Percentiles rank a stretch among this genome's conserved stretches.
Evolutionary conservation across 2,888 invertebrate species (phyloP).

Genomic region (Ceramica pisi): DNA sequence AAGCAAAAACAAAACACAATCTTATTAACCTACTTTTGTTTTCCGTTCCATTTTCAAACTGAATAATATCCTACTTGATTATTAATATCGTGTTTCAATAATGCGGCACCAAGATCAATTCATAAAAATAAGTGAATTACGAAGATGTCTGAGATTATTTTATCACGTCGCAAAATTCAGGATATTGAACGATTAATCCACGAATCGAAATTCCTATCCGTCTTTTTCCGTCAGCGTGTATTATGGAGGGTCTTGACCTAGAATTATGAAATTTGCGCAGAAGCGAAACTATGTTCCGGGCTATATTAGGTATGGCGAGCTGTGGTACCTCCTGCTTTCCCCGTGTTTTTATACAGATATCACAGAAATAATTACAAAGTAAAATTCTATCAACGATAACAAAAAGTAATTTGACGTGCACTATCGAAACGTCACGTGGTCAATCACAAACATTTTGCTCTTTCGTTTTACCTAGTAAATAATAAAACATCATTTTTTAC

Average conservation of each 20-base stretch:
- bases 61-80: background rate
- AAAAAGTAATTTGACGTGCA: no score
- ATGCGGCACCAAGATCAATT: background rate
- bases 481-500: no score
- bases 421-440: no score
- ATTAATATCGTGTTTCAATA: conserved; percentile 23
- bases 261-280: background rate
- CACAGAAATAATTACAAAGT: no score
- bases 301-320: no score
- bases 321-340: no score
- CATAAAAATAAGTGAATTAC: conserved; percentile 30
- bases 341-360: no score
- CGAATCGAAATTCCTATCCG: conserved; percentile 54
- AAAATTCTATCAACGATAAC: no score
- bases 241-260: conserved; percentile 29
- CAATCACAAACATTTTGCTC: no score
- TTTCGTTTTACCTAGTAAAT: no score
- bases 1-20: background rate
- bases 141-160: conserved; percentile 37
- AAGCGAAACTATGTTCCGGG: background rate
- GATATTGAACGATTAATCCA: conserved; percentile 54
- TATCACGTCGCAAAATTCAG: conserved; percentile 50
- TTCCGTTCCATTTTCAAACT: background rate
- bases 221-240: conserved; percentile 48
- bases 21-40: background rate